Evolutionary conservation across 2,888 invertebrate species (phyloP).

Genomic region (Agrypnus murinus): DNA sequence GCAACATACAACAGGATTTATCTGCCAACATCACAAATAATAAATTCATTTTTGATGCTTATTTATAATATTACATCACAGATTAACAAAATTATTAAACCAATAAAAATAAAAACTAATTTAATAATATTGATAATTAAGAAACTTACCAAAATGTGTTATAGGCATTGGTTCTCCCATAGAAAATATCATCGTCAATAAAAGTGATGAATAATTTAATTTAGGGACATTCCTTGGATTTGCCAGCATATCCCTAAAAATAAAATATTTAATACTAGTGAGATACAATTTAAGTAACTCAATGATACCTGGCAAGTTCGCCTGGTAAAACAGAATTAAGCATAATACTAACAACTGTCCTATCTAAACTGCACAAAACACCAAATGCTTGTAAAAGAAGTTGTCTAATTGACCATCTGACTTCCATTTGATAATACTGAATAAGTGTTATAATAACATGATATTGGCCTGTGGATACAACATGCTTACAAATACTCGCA

Average conservation of each 20-base stretch:
- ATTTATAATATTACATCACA: too few relatives aligned
- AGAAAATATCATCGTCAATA: slow-evolving; percentile 92
- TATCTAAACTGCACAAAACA: slow-evolving; percentile 90
- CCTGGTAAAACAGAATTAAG: slow-evolving; percentile 92
- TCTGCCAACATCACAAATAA: too few relatives aligned
- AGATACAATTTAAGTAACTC: slow-evolving; percentile 29
- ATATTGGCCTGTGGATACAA: slow-evolving; percentile 89
- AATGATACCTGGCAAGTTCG: slow-evolving; percentile 86
- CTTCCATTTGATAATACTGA: slow-evolving; percentile 97
- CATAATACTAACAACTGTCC: slow-evolving; percentile 86
- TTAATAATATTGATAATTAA: too few relatives aligned
- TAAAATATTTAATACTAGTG: slow-evolving; percentile 51
- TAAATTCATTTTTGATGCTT: too few relatives aligned
- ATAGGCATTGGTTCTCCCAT: slow-evolving; percentile 93
- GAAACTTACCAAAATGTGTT: slow-evolving; percentile 88
- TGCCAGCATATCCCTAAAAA: slow-evolving; percentile 84
- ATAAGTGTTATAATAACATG: slow-evolving; percentile 88
- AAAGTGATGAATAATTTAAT: slow-evolving; percentile 86
- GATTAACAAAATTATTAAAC: too few relatives aligned
- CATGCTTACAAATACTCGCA: slow-evolving; percentile 88
- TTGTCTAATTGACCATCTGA: slow-evolving; percentile 88
- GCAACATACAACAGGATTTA: too few relatives aligned
- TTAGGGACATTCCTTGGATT: slow-evolving; percentile 86
- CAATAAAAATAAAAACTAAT: too few relatives aligned
- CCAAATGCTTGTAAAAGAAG: slow-evolving; percentile 89